Conservation (phyloP, 1,140 invertebrate genomes). For the Saxidomus purpurata region DNA sequence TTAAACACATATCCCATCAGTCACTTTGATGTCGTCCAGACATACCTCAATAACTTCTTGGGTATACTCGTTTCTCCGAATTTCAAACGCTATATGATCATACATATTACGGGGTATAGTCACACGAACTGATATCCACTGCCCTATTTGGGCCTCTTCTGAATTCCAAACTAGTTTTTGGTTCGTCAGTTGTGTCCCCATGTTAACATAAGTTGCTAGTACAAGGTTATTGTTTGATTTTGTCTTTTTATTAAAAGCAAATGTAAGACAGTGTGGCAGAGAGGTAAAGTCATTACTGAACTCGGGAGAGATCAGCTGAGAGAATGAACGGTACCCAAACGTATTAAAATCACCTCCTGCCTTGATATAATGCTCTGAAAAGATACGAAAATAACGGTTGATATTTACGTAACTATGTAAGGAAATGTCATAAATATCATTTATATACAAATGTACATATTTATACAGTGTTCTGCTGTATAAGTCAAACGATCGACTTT, state of each 20-base stretch:
- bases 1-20: slow-evolving; percentile 45
- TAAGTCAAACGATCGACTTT: background rate
- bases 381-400: too few species aligned
- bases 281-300: background rate
- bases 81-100: slow-evolving; percentile 50
- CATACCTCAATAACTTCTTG: slow-evolving; percentile 2
- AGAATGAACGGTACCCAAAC: background rate
- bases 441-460: too few species aligned
- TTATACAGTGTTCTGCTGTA: too few species aligned
- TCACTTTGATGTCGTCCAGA: slow-evolving; percentile 26
- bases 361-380: slow-evolving; percentile 27
- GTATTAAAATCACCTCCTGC: slow-evolving; percentile 2
- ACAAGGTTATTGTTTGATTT: background rate
- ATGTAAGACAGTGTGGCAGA: slow-evolving; percentile 34
- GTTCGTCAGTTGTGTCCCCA: background rate
- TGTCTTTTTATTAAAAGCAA: slow-evolving; percentile 1
- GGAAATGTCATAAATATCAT: background rate
- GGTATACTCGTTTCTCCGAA: background rate
- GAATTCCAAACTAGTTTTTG: slow-evolving; percentile 25
- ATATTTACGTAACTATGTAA: too few species aligned
- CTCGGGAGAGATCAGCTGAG: slow-evolving; percentile 11
- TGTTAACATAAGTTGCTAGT: slow-evolving; percentile 5
- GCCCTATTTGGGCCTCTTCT: background rate
- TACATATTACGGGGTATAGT: slow-evolving; percentile 1
- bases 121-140: background rate